Evolutionary conservation across 2,113 vertebrate species (phyloP).

Genomic region (Apteryx mantelli): DNA sequence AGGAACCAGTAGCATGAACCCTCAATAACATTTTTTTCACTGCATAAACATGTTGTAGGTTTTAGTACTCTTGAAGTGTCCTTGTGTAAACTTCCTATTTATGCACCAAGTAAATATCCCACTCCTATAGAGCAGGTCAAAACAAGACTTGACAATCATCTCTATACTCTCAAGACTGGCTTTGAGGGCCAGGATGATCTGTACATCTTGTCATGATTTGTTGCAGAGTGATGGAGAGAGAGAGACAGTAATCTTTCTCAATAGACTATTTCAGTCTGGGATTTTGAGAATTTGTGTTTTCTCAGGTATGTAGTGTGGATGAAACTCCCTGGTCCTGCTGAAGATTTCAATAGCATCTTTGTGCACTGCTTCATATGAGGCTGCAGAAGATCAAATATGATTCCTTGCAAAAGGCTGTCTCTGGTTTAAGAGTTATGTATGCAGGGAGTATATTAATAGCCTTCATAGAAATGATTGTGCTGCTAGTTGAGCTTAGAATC

Average conservation of each 20-base stretch:
- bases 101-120: too few relatives aligned
- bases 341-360: neutral
- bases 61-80: too few relatives aligned
- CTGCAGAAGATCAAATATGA: neutral
- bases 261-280: neutral
- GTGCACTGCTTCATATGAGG: neutral
- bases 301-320: neutral
- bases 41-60: too few relatives aligned
- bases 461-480: neutral
- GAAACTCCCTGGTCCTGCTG: neutral
- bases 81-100: too few relatives aligned
- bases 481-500: neutral
- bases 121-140: too few relatives aligned
- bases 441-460: neutral
- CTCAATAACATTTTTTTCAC: too few relatives aligned
- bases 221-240: too few relatives aligned
- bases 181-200: too few relatives aligned
- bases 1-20: too few relatives aligned
- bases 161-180: too few relatives aligned
- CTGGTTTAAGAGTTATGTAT: neutral
- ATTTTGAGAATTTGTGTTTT: neutral
- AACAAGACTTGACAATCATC: too few relatives aligned
- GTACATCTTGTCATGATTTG: too few relatives aligned
- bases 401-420: neutral
- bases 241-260: neutral